phyloP scores from a whole-genome alignment of 1,140 invertebrate genomes.

The Zaprionus kolodkinae region DNA sequence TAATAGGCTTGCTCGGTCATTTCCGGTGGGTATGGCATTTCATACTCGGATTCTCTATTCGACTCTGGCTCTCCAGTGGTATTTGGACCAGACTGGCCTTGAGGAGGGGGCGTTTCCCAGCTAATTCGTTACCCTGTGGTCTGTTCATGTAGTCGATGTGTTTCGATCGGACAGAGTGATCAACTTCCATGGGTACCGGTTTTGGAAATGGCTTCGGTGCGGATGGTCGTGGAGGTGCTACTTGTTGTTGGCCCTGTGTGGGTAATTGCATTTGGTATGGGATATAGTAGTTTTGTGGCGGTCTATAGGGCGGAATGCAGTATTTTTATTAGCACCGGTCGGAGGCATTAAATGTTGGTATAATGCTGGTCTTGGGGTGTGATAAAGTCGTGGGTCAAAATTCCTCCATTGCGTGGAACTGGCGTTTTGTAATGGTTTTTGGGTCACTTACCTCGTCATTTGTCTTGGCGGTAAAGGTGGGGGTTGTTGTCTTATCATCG shows the following conservation, averaged over 20 bases:
- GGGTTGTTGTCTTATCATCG: neutral
- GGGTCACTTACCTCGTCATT: neutral
- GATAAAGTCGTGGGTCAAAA: constrained; percentile 16
- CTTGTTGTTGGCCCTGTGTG: too few species aligned
- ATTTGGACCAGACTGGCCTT: neutral
- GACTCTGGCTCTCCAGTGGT: constrained; percentile 29
- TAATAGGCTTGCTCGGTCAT: constrained; percentile 17
- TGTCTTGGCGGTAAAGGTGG: constrained; percentile 9
- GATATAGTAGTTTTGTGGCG: neutral
- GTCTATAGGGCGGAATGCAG: neutral
- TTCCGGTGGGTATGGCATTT: constrained; percentile 32
- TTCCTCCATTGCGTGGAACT: constrained; percentile 9
- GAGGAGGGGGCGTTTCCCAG: neutral
- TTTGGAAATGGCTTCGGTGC: neutral
- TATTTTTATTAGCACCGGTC: neutral
- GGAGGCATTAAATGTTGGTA: neutral
- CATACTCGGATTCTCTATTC: constrained; percentile 8
- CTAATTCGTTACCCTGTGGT: neutral
- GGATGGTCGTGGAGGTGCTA: neutral
- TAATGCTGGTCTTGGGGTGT: constrained; percentile 3
- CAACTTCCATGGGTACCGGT: neutral
- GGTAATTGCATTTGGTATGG: too few species aligned
- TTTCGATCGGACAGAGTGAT: neutral
- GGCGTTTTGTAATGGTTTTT: too few species aligned
- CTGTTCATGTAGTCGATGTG: neutral